A percentile compares a stretch with the other conserved stretches of the same genome.
Conservation (phyloP, 2,888 invertebrate species). For the Eumacrocentrus americanus region DNA sequence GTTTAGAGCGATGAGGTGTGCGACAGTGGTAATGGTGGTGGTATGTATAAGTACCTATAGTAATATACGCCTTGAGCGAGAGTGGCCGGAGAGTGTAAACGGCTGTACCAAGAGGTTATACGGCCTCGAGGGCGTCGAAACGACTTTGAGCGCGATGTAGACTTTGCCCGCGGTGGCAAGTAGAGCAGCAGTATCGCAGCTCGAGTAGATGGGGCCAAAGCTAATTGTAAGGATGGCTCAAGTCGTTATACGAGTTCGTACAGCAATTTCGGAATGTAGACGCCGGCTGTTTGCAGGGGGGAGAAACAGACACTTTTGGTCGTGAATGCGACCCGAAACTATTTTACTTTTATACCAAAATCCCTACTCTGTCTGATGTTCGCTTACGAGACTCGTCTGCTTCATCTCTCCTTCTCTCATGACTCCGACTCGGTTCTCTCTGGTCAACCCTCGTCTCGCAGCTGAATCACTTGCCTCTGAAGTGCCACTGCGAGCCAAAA, state of each 20-base stretch:
- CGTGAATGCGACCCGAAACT: background rate
- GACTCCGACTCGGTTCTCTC: background rate
- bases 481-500: background rate
- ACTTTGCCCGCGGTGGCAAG: background rate
- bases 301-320: background rate
- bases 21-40: background rate
- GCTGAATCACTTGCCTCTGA: background rate
- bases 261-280: conserved; percentile 22
- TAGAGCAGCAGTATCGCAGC: background rate
- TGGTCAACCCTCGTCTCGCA: background rate
- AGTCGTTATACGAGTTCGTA: conserved; percentile 21
- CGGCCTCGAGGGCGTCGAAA: conserved; percentile 19
- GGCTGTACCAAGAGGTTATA: conserved; percentile 19
- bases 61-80: conserved; percentile 7
- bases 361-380: too few relatives aligned
- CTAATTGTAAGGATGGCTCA: conserved; percentile 18
- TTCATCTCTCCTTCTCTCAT: background rate
- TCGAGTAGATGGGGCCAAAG: conserved; percentile 19
- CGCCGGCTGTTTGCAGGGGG: conserved; percentile 2
- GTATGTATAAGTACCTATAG: conserved; percentile 13
- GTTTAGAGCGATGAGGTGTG: conserved; percentile 6
- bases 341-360: conserved; percentile 1
- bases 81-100: conserved; percentile 18
- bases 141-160: conserved; percentile 21
- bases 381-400: background rate